Evolutionary conservation across 2,113 vertebrate genomes (phyloP).

Genomic region (Romanogobio albipinnatus): DNA sequence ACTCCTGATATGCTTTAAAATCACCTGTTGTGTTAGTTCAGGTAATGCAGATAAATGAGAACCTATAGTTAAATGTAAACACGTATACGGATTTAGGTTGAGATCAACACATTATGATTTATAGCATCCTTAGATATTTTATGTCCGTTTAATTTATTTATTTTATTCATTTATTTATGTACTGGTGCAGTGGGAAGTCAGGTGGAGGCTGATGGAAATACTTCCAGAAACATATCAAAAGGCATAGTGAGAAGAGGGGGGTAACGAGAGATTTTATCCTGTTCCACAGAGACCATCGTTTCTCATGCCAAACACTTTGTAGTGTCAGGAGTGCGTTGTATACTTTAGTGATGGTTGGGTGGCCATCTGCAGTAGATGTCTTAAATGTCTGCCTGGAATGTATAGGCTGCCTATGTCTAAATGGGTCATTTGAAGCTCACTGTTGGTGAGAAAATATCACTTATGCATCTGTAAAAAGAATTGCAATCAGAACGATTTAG

Average conservation of each 20-base stretch:
- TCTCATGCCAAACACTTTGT: conserved; percentile 4
- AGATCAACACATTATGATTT: not conserved
- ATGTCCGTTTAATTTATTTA: conserved; percentile 13
- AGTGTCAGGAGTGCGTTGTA: conserved; percentile 1
- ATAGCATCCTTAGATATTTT: conserved; percentile 15
- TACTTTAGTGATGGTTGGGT: not conserved
- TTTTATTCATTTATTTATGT: conserved; percentile 35
- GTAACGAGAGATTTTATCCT: conserved; percentile 12
- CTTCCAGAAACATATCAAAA: conserved; percentile 29
- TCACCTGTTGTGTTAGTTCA: not conserved
- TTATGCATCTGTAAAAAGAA: not conserved
- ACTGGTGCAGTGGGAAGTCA: not conserved
- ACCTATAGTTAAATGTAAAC: not conserved
- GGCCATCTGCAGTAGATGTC: not conserved
- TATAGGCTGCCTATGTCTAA: not conserved
- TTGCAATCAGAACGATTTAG: not conserved
- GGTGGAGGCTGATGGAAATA: conserved; percentile 12
- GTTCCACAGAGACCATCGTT: conserved; percentile 34
- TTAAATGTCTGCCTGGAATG: not conserved
- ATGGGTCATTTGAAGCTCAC: not conserved
- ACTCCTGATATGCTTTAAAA: not conserved
- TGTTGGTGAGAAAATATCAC: not conserved
- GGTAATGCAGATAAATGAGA: not conserved
- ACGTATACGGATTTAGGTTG: not conserved
- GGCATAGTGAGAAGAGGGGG: not conserved